Evolutionary conservation across 2,797 vertebrate species (phyloP).

Genomic region (Macroramphosus scolopax): DNA sequence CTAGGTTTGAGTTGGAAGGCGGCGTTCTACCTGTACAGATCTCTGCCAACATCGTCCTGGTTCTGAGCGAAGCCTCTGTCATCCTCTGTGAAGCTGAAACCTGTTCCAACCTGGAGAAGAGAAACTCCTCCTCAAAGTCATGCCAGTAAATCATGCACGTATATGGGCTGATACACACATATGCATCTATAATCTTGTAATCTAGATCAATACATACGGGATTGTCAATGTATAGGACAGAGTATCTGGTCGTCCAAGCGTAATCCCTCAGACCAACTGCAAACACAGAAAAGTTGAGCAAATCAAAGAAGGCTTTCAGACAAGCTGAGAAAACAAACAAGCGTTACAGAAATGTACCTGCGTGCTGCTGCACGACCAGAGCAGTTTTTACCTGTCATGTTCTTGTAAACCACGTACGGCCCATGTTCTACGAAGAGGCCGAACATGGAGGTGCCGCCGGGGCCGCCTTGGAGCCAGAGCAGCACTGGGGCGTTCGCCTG

Average conservation of each 20-base stretch:
- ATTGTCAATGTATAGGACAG: slow-evolving; percentile 84
- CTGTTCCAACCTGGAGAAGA: slow-evolving; percentile 78
- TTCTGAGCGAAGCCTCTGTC: slow-evolving; percentile 73
- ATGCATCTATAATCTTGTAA: too few relatives aligned
- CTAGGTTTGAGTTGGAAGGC: background rate
- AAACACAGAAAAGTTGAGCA: slow-evolving; percentile 39
- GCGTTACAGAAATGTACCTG: too few relatives aligned
- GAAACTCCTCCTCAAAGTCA: too few relatives aligned
- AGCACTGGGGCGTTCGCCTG: slow-evolving; percentile 77
- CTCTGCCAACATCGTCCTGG: slow-evolving; percentile 80
- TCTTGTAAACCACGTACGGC: slow-evolving; percentile 83
- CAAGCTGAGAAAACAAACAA: too few relatives aligned
- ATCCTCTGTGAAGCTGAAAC: slow-evolving; percentile 82
- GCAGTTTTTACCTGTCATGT: slow-evolving; percentile 80
- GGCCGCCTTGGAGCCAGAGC: slow-evolving; percentile 89
- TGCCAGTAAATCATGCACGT: too few relatives aligned
- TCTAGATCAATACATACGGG: slow-evolving; percentile 74
- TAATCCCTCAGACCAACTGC: slow-evolving; percentile 78
- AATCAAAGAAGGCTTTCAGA: too few relatives aligned
- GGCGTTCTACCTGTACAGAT: slow-evolving; percentile 77
- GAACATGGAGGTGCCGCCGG: slow-evolving; percentile 87
- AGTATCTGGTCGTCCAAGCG: slow-evolving; percentile 80
- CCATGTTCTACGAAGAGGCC: slow-evolving; percentile 92
- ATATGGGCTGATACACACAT: too few relatives aligned
- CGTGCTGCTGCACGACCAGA: too few relatives aligned